These are phyloP conservation scores for Conistra vaccinii DNA, from an alignment of 2,888 invertebrate genomes.

Conservation along the genomic window DNA sequence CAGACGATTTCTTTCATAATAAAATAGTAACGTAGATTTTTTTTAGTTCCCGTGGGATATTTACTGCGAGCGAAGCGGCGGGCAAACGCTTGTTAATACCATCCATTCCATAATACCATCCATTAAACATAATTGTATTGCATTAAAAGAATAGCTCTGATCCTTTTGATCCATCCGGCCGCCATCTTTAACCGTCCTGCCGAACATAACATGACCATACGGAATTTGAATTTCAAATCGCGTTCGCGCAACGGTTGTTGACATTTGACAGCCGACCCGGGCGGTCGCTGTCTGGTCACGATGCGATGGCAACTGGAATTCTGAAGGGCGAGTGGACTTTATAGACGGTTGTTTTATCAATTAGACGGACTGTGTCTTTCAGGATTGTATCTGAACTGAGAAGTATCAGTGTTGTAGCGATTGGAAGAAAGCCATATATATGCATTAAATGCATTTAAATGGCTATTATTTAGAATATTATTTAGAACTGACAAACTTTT, in stretches of 20 bases:
- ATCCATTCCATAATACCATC: constrained; percentile 2
- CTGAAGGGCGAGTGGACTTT: constrained; percentile 46
- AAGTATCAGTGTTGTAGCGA: no score
- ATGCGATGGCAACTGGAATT: constrained; percentile 52
- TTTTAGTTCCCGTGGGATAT: background rate
- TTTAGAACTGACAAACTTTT: no score
- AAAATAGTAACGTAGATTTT: no score
- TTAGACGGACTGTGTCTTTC: constrained; percentile 2
- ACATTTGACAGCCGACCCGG: constrained; percentile 76
- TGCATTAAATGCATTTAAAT: no score
- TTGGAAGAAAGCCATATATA: background rate
- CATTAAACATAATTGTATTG: background rate
- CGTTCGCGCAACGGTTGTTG: constrained; percentile 75
- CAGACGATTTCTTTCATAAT: background rate
- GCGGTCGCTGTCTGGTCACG: constrained; percentile 66
- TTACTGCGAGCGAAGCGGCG: background rate
- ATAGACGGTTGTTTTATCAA: constrained; percentile 45
- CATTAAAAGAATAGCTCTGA: constrained; percentile 21
- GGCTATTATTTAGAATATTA: no score
- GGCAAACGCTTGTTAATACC: background rate
- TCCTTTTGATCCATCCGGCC: constrained; percentile 31
- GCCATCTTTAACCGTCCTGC: constrained; percentile 57
- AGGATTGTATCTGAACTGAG: background rate
- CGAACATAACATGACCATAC: constrained; percentile 57
- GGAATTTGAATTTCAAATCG: constrained; percentile 80